phyloP scores from a whole-genome alignment of 2,797 vertebrate species.

The Gorsachius magnificus region DNA sequence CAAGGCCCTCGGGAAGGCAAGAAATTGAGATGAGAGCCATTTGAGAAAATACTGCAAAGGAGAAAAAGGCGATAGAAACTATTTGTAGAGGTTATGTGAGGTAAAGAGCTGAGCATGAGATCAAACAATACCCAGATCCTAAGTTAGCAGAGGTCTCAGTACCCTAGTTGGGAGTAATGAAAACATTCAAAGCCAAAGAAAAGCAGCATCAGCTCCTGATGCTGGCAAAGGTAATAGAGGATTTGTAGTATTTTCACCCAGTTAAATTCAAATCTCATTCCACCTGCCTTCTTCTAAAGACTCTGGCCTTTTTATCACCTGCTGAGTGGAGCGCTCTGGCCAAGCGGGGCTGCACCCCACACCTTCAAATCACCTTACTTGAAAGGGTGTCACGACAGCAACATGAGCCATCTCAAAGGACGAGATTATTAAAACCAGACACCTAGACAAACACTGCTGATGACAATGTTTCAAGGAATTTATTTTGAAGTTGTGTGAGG shows the following conservation, averaged over 20 bases:
- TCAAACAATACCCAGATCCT: not conserved
- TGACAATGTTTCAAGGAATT: not conserved
- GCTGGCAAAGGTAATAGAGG: not conserved
- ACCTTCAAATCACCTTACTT: not conserved
- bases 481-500: not conserved
- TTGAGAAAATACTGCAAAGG: not conserved
- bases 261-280: not conserved
- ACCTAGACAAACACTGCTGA: slow-evolving; percentile 5
- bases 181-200: not conserved
- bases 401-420: not conserved
- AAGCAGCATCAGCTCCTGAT: not conserved
- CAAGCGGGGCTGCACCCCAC: not conserved
- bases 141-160: not conserved
- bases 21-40: not conserved
- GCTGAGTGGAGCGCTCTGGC: not conserved
- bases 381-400: not conserved
- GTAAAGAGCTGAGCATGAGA: not conserved
- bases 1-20: not conserved
- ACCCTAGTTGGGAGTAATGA: not conserved
- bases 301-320: not conserved
- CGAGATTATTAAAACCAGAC: not conserved
- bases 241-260: slow-evolving; percentile 7
- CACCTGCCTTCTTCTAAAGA: not conserved
- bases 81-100: not conserved
- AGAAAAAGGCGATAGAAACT: not conserved